These are phyloP conservation scores for Blastobasis adustella DNA, from an alignment of 2,888 invertebrate species.

Conservation along the genomic window DNA sequence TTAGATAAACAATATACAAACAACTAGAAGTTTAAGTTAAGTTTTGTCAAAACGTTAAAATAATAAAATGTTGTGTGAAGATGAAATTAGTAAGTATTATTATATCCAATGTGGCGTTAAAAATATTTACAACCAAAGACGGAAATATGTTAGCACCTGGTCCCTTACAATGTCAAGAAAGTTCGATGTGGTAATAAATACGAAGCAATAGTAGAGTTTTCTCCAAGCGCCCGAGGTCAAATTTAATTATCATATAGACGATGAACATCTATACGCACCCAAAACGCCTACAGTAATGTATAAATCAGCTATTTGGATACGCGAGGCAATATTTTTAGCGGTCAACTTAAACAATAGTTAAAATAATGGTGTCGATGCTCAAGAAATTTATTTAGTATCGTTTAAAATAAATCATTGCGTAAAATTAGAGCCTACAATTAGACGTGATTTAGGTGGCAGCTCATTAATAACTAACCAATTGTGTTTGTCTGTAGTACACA, in stretches of 20 bases:
- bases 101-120: slow-evolving; percentile 33
- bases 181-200: slow-evolving; percentile 54
- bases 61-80: too few species aligned
- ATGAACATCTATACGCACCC: slow-evolving; percentile 36
- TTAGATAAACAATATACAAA: too few species aligned
- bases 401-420: slow-evolving; percentile 69
- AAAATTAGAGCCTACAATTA: slow-evolving; percentile 62
- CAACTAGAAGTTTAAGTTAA: too few species aligned
- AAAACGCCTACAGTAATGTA: slow-evolving; percentile 54
- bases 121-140: slow-evolving; percentile 42
- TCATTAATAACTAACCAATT: slow-evolving; percentile 54
- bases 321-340: slow-evolving; percentile 46
- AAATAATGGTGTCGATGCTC: slow-evolving; percentile 62
- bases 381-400: slow-evolving; percentile 63
- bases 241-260: slow-evolving; percentile 70
- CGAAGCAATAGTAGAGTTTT: slow-evolving; percentile 45
- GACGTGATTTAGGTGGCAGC: slow-evolving; percentile 63
- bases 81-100: too few species aligned
- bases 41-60: too few species aligned
- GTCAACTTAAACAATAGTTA: slow-evolving; percentile 63
- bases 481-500: slow-evolving; percentile 20
- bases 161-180: slow-evolving; percentile 52
- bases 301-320: slow-evolving; percentile 46
- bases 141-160: slow-evolving; percentile 50
- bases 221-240: slow-evolving; percentile 55